phyloP scores from a whole-genome alignment of 2,888 invertebrate species.

The Drosophila nr. medialis region DNA sequence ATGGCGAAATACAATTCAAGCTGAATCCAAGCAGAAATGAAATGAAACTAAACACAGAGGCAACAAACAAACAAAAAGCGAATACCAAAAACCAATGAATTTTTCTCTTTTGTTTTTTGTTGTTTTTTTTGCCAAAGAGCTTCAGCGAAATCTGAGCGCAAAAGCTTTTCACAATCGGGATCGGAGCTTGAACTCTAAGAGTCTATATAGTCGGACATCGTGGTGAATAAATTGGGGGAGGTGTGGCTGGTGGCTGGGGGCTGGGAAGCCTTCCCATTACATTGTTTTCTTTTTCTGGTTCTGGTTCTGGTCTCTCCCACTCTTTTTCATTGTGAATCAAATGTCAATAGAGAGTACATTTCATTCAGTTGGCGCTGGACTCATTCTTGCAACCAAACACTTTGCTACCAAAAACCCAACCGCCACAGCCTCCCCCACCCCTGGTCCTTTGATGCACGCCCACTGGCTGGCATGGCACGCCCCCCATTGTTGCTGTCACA shows the following conservation, averaged over 20 bases:
- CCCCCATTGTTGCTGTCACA: slow-evolving; percentile 74
- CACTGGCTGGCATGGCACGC: slow-evolving; percentile 37
- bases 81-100: slow-evolving; percentile 50
- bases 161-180: slow-evolving; percentile 62
- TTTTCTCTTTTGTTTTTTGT: slow-evolving; percentile 18
- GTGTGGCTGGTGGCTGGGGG: no score
- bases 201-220: slow-evolving; percentile 25
- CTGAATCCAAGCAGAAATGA: slow-evolving; percentile 16
- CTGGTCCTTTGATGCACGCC: neutral
- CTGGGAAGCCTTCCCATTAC: neutral
- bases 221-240: slow-evolving; percentile 27
- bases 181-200: slow-evolving; percentile 44
- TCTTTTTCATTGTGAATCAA: slow-evolving; percentile 62
- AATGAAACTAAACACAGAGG: slow-evolving; percentile 34
- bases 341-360: slow-evolving; percentile 80
- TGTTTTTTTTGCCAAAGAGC: slow-evolving; percentile 15
- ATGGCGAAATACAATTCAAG: slow-evolving; percentile 46
- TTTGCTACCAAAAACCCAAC: neutral
- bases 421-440: neutral
- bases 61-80: slow-evolving; percentile 52
- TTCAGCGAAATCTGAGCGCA: slow-evolving; percentile 68
- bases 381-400: slow-evolving; percentile 19
- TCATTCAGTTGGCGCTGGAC: slow-evolving; percentile 70
- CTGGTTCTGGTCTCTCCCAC: slow-evolving; percentile 1
- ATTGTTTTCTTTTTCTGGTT: slow-evolving; percentile 23